Evolutionary conservation across 2,888 invertebrate genomes (phyloP), one percentile per base, ranked within the genome.

Genomic region (Drosophila merina): DNA sequence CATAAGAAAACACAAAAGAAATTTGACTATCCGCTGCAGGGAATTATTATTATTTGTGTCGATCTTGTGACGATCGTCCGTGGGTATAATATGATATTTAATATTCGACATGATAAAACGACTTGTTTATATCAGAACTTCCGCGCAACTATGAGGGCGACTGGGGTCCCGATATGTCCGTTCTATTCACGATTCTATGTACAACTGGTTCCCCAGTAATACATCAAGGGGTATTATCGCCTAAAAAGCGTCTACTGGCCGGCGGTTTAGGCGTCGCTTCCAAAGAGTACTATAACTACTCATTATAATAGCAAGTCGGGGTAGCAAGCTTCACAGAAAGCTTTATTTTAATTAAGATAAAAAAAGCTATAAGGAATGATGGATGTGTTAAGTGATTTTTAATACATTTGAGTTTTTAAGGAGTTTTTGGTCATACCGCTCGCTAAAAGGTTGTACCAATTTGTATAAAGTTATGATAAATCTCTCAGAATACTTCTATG

Each of bases 21-120:
- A 7, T 9, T 76, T n/a, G 0, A 71, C n/a, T 44, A 62, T 20
- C 33, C 62, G 49, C 12, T 71, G 42, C 3, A 4, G 14, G 8
- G 30, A 26, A 2, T 31, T 3, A 20, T 42, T 42, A 42, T 42
- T 52, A 30, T 14, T 48, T 9, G 59, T 14, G 1, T 45, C 31
- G 0, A 25, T 7, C 36, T 26, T 3, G 1, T 9, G 10, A 12
- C 6, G 10, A 14, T 45, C 56, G 42, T 82, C 72, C 47, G 64
- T 47, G 60, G 64, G 55, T 33, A 85, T 55, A 10, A 59, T 47
- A 5, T 74, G 54, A 57, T 82, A 79, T 48, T 75, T 80, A 9
- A 58, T 49, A 8, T 54, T 72, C 40, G 30, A 40, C 81, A 83
- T 80, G 26, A 42, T 25, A 28, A n/a, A 14, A 38, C 36, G 36